A percentile compares a stretch with the other conserved stretches of the same genome.
phyloP scores from a whole-genome alignment of 2,113 vertebrate species.

The Sinocyclocheilus maitianheensis region DNA sequence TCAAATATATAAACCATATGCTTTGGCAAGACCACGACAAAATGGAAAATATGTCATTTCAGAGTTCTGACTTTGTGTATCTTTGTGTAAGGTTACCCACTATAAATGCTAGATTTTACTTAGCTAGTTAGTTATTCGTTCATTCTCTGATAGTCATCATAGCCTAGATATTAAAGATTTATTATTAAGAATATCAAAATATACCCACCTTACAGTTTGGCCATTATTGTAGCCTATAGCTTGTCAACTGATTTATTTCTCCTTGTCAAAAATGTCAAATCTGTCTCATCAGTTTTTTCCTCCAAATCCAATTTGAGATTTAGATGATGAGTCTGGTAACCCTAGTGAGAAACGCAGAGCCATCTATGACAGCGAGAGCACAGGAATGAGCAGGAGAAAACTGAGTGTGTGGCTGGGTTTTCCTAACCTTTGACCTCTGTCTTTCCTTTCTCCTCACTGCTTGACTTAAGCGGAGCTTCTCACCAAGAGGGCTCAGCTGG shows the following conservation, averaged over 20 bases:
- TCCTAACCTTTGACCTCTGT: constrained; percentile 45
- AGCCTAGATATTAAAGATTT: background rate
- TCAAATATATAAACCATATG: background rate
- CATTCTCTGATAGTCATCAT: background rate
- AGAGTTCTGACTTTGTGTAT: background rate
- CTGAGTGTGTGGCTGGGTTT: background rate
- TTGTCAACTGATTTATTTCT: background rate
- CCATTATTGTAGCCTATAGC: background rate
- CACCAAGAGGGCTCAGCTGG: constrained; percentile 47
- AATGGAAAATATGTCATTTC: background rate
- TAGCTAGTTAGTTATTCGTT: background rate
- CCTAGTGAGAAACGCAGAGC: background rate
- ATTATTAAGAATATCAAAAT: background rate
- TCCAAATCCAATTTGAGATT: constrained; percentile 13
- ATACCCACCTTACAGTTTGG: background rate
- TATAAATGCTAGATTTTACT: background rate
- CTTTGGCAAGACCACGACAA: background rate
- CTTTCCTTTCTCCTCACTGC: constrained; percentile 20
- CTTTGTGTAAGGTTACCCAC: background rate
- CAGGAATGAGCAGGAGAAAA: background rate
- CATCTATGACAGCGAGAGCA: background rate
- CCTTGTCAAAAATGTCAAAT: constrained; percentile 18
- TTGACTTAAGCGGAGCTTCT: constrained; percentile 18
- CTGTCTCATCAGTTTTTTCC: background rate
- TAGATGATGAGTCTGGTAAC: background rate